Base-by-base conservation (phyloP, 1,140 invertebrate genomes). In the Papilio aristodemus region DNA sequence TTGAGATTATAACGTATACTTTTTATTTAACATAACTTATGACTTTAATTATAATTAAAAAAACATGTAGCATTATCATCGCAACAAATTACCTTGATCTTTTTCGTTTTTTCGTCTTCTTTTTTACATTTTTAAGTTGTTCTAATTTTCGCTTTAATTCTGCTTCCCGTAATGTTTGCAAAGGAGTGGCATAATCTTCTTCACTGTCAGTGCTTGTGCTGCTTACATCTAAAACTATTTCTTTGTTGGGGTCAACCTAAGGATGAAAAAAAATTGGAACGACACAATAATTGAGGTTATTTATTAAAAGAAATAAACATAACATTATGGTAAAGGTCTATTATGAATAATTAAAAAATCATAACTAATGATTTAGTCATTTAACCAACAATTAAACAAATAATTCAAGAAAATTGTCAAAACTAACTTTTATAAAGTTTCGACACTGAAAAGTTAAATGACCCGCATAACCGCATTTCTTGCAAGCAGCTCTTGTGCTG, bases 371-470 rank as follows among this genome's bases (percentile, higher is more conserved):
- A 46, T 22, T 25, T 54, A 4, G 1, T 1, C 19, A 14, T 46
- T 46, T 19, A 22, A 54, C 10, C 22, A 22, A 54, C 3, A 11
- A 54, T 25, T n/a, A n/a, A 50, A 22, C 19, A 3, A 50, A 22
- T 22, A 54, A 25, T 19, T 54, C 13, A 22, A 10, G 14, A 10
- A 46, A 46, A 22, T 19, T 46, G 14, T 19, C n/a, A 19, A 67
- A 67, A 86, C 81, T 95, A 72, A 97, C 95, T 93, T 98, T 97
- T 38, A 99, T 95, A 91, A 99, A 99, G 88, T 99, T 99, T 78
- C 97, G 92, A 88, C 98, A 99, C 87, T 99, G 98, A 91, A 96
- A 99, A 13, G 98, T 99, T 77, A 99, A 93, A 90, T 99, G 98
- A 36, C 98, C 98, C 69, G 97, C 95, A 88, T 98, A 98, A 59